Percentiles rank a stretch among this genome's conserved stretches.
Conservation (phyloP, 2,888 invertebrate genomes). For the Yponomeuta malinellus region DNA sequence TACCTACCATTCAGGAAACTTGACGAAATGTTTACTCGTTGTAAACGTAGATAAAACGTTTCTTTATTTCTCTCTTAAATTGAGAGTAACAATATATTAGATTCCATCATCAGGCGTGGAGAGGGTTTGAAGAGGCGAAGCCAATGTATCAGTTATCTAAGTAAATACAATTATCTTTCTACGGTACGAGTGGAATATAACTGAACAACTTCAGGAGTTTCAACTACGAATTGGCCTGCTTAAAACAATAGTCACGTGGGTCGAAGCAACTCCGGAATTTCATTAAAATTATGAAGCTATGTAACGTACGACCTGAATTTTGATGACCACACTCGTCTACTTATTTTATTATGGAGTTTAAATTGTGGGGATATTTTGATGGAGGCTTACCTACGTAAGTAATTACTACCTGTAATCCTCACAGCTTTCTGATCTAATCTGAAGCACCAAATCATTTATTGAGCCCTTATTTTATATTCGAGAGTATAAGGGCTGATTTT, state of each 20-base stretch:
- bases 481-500: too few species aligned
- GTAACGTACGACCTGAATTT: conserved; percentile 10
- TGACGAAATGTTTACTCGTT: too few species aligned
- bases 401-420: too few species aligned
- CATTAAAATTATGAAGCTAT: conserved; percentile 10
- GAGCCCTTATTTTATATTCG: too few species aligned
- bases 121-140: too few species aligned
- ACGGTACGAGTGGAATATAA: neutral
- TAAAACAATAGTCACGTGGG: conserved; percentile 8
- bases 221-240: neutral
- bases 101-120: too few species aligned
- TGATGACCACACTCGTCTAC: neutral
- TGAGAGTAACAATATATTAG: too few species aligned
- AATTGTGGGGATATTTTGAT: too few species aligned
- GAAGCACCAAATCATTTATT: neutral
- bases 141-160: neutral
- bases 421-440: neutral
- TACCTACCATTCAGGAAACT: too few species aligned
- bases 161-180: neutral
- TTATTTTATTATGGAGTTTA: neutral
- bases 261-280: conserved; percentile 7
- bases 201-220: neutral
- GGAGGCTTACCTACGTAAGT: too few species aligned
- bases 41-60: too few species aligned
- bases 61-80: too few species aligned